Conservation (phyloP, 2,888 invertebrate genomes). For the Zhuqinia jingwanae region DNA sequence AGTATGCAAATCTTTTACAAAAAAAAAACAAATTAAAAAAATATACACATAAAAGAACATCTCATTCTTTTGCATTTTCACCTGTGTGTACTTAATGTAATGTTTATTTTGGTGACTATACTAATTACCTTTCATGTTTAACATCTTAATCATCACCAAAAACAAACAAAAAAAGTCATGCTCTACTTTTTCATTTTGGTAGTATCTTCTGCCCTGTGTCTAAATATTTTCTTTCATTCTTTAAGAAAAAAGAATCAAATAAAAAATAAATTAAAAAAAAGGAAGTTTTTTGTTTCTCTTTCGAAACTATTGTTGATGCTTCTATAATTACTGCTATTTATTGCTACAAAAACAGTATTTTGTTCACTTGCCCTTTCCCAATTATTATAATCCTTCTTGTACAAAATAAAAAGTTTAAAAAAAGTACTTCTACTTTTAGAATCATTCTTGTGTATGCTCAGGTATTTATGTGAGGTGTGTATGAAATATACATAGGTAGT, state of each 20-base stretch:
- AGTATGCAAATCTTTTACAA: neutral
- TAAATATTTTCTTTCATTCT: no score
- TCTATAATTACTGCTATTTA: neutral
- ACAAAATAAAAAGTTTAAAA: neutral
- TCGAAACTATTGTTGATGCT: neutral
- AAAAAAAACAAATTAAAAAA: neutral
- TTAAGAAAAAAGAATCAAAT: no score
- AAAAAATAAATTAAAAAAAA: slow-evolving; percentile 63
- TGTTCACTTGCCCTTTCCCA: slow-evolving; percentile 65
- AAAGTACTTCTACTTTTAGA: slow-evolving; percentile 51
- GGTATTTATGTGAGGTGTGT: no score
- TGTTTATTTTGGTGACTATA: neutral
- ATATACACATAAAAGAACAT: neutral
- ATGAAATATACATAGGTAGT: no score
- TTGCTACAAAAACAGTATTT: neutral
- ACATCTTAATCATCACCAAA: slow-evolving; percentile 74
- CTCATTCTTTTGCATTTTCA: neutral
- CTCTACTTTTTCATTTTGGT: slow-evolving; percentile 75
- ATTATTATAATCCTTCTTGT: slow-evolving; percentile 44
- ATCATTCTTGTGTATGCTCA: no score
- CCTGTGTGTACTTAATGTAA: neutral
- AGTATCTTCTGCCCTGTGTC: no score
- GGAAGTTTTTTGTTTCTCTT: slow-evolving; percentile 44
- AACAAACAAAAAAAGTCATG: no score
- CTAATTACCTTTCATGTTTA: slow-evolving; percentile 54